Conservation (phyloP, 2,797 vertebrate species). For the Anguilla obscura region DNA sequence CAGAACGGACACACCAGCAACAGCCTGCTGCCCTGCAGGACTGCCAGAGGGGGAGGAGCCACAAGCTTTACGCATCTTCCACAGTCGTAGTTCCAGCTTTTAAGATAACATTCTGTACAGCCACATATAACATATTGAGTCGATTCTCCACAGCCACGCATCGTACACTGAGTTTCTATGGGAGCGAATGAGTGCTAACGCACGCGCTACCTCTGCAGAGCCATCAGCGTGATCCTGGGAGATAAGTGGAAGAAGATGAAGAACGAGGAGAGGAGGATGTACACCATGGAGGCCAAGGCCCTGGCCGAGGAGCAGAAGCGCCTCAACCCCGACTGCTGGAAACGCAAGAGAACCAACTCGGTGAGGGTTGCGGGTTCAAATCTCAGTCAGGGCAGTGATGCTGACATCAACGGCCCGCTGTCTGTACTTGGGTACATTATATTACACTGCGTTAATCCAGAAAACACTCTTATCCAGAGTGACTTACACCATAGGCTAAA, state of each 20-base stretch:
- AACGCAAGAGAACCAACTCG: slow-evolving; percentile 98
- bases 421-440: not conserved
- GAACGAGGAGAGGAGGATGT: slow-evolving; percentile 95
- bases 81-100: no score
- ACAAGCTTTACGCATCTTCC: not conserved
- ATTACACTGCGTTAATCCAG: not conserved
- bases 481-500: not conserved
- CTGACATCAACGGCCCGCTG: not conserved
- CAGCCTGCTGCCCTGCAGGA: not conserved
- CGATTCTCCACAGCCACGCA: not conserved
- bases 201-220: slow-evolving; percentile 69
- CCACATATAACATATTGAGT: not conserved
- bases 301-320: slow-evolving; percentile 98
- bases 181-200: not conserved
- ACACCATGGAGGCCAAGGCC: slow-evolving; percentile 98
- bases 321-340: slow-evolving; percentile 99
- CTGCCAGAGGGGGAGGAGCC: not conserved
- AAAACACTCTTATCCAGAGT: not conserved
- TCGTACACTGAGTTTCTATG: slow-evolving; percentile 42
- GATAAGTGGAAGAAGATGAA: slow-evolving; percentile 99
- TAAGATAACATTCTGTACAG: no score
- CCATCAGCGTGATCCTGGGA: slow-evolving; percentile 98
- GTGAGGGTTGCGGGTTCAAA: slow-evolving; percentile 65
- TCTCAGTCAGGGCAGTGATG: not conserved
- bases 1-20: not conserved